Evolutionary conservation across 2,888 invertebrate species (phyloP).

Genomic region (Eilema griseolum): DNA sequence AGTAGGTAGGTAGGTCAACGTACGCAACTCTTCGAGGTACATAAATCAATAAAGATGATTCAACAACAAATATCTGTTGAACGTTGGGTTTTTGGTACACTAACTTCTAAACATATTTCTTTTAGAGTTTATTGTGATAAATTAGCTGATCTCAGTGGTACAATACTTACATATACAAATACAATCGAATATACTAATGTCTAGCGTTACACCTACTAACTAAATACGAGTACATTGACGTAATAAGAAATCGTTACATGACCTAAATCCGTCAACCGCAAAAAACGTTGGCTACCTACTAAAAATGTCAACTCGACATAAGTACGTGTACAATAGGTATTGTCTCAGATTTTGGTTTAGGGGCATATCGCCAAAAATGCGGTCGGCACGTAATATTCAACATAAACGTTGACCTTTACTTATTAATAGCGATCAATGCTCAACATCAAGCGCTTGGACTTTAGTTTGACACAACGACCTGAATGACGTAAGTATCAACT

Average conservation of each 20-base stretch:
- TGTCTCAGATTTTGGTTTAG: background rate
- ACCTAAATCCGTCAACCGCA: background rate
- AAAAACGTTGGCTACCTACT: background rate
- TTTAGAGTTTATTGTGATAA: background rate
- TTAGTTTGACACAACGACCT: background rate
- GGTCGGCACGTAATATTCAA: background rate
- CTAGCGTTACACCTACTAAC: background rate
- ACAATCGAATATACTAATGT: background rate
- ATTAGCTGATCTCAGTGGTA: background rate
- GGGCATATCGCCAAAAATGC: background rate
- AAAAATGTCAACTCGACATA: background rate
- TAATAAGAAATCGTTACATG: slow-evolving; percentile 4
- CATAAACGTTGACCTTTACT: background rate
- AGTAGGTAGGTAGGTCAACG: background rate
- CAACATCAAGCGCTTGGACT: background rate
- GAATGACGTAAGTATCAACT: too few species aligned
- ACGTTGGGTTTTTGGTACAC: background rate
- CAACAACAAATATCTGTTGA: background rate
- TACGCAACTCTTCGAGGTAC: background rate
- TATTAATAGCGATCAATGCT: background rate
- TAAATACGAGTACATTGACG: slow-evolving; percentile 1
- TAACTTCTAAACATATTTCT: background rate
- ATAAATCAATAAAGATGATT: background rate
- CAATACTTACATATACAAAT: too few species aligned
- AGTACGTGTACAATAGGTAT: background rate